Evolutionary conservation across 2,113 vertebrate genomes (phyloP).

Genomic region (Orcinus orca): DNA sequence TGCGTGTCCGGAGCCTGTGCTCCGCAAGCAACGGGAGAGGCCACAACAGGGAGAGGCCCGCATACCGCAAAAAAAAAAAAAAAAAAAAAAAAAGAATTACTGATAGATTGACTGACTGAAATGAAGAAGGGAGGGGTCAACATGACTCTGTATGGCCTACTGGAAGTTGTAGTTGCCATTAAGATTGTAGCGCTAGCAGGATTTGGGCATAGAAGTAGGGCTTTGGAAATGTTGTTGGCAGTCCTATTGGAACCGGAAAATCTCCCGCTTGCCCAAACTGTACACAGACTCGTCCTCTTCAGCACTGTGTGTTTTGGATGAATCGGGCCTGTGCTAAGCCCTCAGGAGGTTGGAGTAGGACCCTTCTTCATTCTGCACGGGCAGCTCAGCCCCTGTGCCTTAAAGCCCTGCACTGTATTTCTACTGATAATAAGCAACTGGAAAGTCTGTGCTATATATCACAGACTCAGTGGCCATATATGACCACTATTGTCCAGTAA

Average conservation of each 20-base stretch:
- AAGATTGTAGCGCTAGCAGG: background rate
- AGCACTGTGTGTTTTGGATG: background rate
- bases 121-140: background rate
- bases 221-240: background rate
- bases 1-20: too few relatives aligned
- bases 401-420: background rate
- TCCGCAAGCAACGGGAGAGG: too few relatives aligned
- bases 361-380: background rate
- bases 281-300: background rate
- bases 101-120: background rate
- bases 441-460: background rate
- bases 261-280: background rate
- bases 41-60: too few relatives aligned
- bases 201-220: background rate
- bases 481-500: background rate
- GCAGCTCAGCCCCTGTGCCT: background rate
- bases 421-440: background rate
- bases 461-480: background rate
- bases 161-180: background rate
- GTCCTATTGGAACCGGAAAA: background rate
- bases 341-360: background rate
- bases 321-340: background rate
- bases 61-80: too few relatives aligned
- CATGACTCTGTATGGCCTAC: background rate
- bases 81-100: background rate